Evolutionary conservation across 2,797 vertebrate genomes (phyloP).

Genomic region (Helostoma temminkii): DNA sequence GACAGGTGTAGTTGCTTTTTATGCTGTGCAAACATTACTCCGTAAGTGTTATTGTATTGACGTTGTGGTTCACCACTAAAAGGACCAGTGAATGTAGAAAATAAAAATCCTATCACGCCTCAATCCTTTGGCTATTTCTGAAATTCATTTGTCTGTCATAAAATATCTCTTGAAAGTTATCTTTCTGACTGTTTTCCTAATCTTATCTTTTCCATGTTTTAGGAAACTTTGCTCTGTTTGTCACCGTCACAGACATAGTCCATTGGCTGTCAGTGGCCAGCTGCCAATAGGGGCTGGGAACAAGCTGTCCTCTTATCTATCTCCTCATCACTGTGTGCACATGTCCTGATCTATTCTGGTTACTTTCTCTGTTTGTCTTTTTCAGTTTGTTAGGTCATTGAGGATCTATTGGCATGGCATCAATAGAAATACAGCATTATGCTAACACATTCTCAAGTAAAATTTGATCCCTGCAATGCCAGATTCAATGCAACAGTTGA

Average conservation of each 20-base stretch:
- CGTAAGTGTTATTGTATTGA: conserved; percentile 30
- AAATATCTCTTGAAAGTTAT: too few relatives aligned
- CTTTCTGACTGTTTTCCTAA: neutral
- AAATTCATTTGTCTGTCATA: neutral
- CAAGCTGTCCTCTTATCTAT: conserved; percentile 47
- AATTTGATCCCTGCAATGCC: neutral
- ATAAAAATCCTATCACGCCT: conserved; percentile 17
- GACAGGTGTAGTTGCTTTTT: conserved; percentile 13
- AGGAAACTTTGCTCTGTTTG: conserved; percentile 56
- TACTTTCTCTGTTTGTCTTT: conserved; percentile 3
- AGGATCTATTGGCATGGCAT: neutral
- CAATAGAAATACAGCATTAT: conserved; percentile 1
- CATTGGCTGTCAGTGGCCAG: conserved; percentile 55
- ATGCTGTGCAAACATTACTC: neutral
- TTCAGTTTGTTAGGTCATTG: conserved; percentile 9
- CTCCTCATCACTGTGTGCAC: conserved; percentile 35
- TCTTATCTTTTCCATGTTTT: conserved; percentile 44
- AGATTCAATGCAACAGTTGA: neutral
- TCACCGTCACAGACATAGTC: conserved; percentile 40
- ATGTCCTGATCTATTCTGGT: conserved; percentile 12
- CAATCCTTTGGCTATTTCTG: neutral
- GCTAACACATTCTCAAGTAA: neutral
- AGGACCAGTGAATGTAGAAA: conserved; percentile 56
- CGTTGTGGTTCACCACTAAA: conserved; percentile 33
- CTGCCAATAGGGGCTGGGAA: conserved; percentile 55